A percentile compares a stretch with the other conserved stretches of the same genome.
Conservation (phyloP, 2,888 invertebrate species). For the Deilephila porcellus region DNA sequence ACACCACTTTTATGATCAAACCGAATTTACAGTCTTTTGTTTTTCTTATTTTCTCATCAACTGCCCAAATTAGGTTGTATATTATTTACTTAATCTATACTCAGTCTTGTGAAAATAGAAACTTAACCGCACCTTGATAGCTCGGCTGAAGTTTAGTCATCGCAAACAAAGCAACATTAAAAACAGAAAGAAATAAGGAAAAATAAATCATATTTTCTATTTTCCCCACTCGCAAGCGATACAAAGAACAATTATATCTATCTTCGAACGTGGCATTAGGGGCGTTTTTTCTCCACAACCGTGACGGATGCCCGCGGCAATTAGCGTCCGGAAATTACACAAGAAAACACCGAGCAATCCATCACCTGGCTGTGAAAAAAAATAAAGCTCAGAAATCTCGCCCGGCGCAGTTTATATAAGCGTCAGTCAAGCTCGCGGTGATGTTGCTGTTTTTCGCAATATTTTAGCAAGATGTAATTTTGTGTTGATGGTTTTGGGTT, state of each 20-base stretch:
- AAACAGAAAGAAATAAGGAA: no score
- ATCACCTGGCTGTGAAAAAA: conserved; percentile 77
- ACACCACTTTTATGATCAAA: no score
- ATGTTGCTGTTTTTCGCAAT: conserved; percentile 52
- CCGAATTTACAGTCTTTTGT: no score
- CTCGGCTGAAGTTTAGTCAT: no score
- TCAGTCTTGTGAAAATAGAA: no score
- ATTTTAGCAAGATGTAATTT: conserved; percentile 36
- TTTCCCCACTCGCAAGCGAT: conserved; percentile 35
- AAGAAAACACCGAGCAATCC: conserved; percentile 80
- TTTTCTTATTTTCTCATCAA: no score
- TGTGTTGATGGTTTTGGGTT: conserved; percentile 36
- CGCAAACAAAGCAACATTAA: no score
- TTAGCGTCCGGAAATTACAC: conserved; percentile 83
- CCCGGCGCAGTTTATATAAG: conserved; percentile 59
- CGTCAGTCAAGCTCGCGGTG: conserved; percentile 61
- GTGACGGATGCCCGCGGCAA: conserved; percentile 80
- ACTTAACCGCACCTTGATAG: no score
- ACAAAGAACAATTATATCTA: conserved; percentile 42
- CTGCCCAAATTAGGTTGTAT: no score
- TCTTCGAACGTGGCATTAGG: conserved; percentile 54
- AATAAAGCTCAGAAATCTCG: conserved; percentile 79
- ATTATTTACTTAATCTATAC: no score
- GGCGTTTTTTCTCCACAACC: conserved; percentile 68
- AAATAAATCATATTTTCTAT: conserved; percentile 27